Evolutionary conservation across 2,797 vertebrate species (phyloP), one percentile per base, ranked within the genome.

Genomic region (Lithobates pipiens): DNA sequence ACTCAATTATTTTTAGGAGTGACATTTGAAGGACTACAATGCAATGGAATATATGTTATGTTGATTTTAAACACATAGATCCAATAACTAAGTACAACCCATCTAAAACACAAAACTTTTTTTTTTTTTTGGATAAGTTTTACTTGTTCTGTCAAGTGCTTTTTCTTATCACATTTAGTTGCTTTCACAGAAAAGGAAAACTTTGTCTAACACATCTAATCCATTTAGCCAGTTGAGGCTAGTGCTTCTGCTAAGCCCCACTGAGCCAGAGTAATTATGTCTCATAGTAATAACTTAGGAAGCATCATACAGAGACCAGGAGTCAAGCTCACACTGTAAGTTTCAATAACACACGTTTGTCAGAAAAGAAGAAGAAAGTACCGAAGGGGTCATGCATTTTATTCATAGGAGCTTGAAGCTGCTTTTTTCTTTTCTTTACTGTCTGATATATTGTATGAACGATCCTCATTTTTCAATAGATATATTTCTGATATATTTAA

Each of bases 181-280:
- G 54, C 44, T 27, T 88, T 88, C 89, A 85, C 86, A 80, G 89
- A 69, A 88, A 46, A 85, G 89, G 71, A 88, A 46, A 85, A 91
- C 54, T 79, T 72, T 85, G 83, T 87, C 69, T 81, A 88, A 85
- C 75, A 71, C 34, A 87, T 82, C 80, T 90, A 91, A 93, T 92
- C 88, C 83, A 88, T 86, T 92, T 93, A 91, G 87, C 87, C 91
- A 91, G 87, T 90, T 91, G 88, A 89, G 86, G 88, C 87, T 91
- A 76, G 84, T 91, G 85, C 85, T 92, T 89, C 80, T 89, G 89
- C 90, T 86, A 92, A 83, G 88, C 90, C 88, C 91, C 77, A 85
- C 67, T 70, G 81, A 91, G 83, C 88, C 85, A 78, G 79, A 90
- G 77, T 90, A 90, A 91, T 92, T 92, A 89, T 88, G 88, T 57